Conservation (phyloP, 2,113 vertebrate species). For the Odontophorus gujanensis region DNA sequence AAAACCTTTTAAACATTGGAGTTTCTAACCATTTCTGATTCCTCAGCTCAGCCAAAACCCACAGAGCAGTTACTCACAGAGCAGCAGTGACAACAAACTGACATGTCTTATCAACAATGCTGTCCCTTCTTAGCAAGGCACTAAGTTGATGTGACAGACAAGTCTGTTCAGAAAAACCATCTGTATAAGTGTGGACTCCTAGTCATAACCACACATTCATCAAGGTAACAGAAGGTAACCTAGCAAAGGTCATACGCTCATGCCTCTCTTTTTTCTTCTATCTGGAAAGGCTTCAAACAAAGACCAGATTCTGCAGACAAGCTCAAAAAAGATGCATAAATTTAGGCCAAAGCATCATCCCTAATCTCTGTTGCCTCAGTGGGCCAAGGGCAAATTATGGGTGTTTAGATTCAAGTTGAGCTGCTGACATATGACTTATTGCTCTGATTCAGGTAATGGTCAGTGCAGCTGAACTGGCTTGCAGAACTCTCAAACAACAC, state of each 20-base stretch:
- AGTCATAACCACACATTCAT: background rate
- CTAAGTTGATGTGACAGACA: background rate
- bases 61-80: background rate
- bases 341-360: background rate
- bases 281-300: background rate
- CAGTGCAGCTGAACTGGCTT: background rate
- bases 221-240: background rate
- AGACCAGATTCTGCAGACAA: background rate
- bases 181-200: background rate
- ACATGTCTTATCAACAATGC: background rate
- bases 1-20: background rate
- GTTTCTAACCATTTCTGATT: background rate
- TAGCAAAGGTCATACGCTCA: background rate
- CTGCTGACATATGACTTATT: background rate
- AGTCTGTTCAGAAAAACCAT: background rate
- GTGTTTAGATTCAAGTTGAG: background rate
- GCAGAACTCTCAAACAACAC: background rate
- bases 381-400: background rate
- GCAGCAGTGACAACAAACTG: background rate
- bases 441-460: background rate
- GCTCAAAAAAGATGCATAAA: background rate
- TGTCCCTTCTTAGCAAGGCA: background rate
- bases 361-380: background rate
- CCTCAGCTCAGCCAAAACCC: background rate
- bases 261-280: background rate